A percentile compares a stretch with the other conserved stretches of the same genome.
Evolutionary conservation across 1,140 invertebrate genomes (phyloP).

Genomic region (Ips nitidus): DNA sequence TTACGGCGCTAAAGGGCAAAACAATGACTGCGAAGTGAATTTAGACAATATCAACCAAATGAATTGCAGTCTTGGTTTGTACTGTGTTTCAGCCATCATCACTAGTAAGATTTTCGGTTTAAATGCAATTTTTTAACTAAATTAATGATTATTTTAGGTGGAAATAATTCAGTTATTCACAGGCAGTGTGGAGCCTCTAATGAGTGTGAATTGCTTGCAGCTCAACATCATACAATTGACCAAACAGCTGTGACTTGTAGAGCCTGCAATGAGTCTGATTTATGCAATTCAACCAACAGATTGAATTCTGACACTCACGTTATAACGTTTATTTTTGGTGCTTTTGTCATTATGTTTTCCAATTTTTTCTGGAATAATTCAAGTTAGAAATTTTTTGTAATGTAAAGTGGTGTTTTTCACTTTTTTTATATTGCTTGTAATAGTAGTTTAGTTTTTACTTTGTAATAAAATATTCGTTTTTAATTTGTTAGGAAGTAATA

Average conservation of each 20-base stretch:
- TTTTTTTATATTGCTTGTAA: too few relatives aligned
- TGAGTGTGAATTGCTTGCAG: neutral
- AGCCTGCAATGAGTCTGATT: neutral
- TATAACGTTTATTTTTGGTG: too few relatives aligned
- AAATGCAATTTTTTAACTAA: neutral
- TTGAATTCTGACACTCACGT: too few relatives aligned
- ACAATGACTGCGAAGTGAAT: slow-evolving; percentile 2
- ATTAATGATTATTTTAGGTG: neutral
- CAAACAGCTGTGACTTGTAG: neutral
- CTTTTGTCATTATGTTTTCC: too few relatives aligned
- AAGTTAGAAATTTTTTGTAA: too few relatives aligned
- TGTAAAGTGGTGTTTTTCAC: too few relatives aligned
- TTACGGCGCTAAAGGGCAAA: neutral
- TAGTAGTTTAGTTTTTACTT: too few relatives aligned
- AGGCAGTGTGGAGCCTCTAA: neutral
- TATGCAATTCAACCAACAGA: neutral
- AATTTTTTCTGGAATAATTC: too few relatives aligned
- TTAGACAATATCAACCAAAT: neutral
- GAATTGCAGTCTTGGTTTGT: neutral
- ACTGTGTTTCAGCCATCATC: neutral
- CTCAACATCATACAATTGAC: neutral
- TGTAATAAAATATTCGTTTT: too few relatives aligned
- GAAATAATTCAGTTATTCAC: neutral
- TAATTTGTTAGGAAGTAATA: too few relatives aligned
- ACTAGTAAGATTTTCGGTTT: neutral